Evolutionary conservation across 2,888 invertebrate genomes (phyloP).

Genomic region (Phortica okadai): DNA sequence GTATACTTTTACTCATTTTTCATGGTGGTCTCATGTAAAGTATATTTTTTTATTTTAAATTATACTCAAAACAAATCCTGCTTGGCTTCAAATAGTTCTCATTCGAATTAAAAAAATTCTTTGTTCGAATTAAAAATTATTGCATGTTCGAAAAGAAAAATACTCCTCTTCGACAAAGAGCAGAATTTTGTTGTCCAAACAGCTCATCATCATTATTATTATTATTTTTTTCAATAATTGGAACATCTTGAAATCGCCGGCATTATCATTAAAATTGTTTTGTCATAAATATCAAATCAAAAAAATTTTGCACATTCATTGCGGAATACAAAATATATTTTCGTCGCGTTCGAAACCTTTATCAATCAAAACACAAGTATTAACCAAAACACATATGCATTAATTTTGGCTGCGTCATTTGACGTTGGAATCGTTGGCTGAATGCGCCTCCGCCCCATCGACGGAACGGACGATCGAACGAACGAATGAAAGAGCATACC

Average conservation of each 20-base stretch:
- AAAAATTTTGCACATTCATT: constrained; percentile 18
- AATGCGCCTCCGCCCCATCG: background rate
- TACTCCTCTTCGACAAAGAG: too few relatives aligned
- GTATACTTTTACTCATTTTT: constrained; percentile 35
- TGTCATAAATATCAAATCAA: constrained; percentile 14
- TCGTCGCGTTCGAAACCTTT: background rate
- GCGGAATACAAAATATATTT: background rate
- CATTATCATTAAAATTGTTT: constrained; percentile 16
- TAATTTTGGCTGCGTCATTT: constrained; percentile 32
- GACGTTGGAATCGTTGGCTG: background rate
- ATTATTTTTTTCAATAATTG: background rate
- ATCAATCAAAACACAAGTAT: background rate
- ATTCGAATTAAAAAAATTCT: background rate
- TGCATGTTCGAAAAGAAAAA: background rate
- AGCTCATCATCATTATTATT: constrained; percentile 5
- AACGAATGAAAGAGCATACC: background rate
- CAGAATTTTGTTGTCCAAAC: background rate
- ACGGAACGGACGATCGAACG: background rate
- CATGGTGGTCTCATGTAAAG: constrained; percentile 11
- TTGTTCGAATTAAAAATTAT: background rate
- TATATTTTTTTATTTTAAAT: constrained; percentile 3
- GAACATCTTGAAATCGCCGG: background rate
- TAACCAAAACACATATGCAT: background rate
- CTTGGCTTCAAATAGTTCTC: too few relatives aligned
- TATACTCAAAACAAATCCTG: background rate